These are phyloP conservation scores for Macrocentrus cingulum DNA, from an alignment of 1,140 invertebrate species.

Conservation along the genomic window DNA sequence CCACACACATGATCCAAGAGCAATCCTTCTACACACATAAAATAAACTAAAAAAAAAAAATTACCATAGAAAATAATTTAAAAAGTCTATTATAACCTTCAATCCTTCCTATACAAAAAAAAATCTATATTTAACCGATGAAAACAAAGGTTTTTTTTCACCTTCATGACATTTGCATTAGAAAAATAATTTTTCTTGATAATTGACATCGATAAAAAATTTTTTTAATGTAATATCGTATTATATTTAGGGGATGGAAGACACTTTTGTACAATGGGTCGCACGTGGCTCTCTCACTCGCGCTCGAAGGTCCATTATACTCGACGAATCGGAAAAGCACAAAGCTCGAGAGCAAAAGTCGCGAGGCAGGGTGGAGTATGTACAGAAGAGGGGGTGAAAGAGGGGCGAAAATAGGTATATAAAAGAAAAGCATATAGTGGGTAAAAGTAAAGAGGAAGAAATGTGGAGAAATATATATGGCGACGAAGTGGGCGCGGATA, in stretches of 20 bases:
- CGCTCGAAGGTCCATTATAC: slow-evolving; percentile 19
- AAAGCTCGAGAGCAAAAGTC: slow-evolving; percentile 16
- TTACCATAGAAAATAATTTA: too few species aligned
- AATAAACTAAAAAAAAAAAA: not conserved
- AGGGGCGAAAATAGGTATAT: not conserved
- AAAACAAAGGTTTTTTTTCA: too few species aligned
- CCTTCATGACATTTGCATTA: too few species aligned
- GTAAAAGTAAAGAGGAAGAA: slow-evolving; percentile 1
- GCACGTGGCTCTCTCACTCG: too few species aligned
- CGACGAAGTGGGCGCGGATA: not conserved
- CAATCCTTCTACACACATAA: not conserved
- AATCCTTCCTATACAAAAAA: too few species aligned
- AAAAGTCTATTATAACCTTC: too few species aligned
- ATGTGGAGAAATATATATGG: not conserved
- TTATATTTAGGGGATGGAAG: slow-evolving; percentile 7
- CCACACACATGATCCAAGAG: not conserved
- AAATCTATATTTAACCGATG: too few species aligned
- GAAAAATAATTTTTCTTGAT: too few species aligned
- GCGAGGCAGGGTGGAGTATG: not conserved
- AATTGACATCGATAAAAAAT: too few species aligned
- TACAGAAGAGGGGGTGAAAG: not conserved
- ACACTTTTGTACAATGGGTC: slow-evolving; percentile 11
- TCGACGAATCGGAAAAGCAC: slow-evolving; percentile 23
- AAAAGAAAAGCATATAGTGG: slow-evolving; percentile 14
- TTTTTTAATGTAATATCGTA: not conserved